These are phyloP conservation scores for Pagrus major DNA, from an alignment of 2,113 vertebrate genomes.

Conservation along the genomic window DNA sequence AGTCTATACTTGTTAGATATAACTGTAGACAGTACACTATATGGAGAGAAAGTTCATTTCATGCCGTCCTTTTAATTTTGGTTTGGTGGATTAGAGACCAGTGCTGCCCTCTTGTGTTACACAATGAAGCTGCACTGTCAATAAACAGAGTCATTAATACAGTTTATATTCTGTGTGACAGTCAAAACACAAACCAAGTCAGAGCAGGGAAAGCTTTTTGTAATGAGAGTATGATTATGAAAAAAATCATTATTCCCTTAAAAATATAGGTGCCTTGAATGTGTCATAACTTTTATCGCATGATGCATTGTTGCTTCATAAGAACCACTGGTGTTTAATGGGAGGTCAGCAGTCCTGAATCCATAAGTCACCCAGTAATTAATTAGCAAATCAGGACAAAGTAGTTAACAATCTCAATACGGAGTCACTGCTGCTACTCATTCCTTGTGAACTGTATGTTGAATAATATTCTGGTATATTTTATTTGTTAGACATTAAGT, in stretches of 20 bases:
- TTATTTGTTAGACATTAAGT: neutral
- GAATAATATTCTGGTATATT: neutral
- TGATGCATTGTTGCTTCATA: neutral
- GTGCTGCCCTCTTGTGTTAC: conserved; percentile 81
- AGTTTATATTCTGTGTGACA: neutral
- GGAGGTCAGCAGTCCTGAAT: neutral
- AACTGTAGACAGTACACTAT: conserved; percentile 21
- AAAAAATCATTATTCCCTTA: no score
- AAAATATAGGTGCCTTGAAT: neutral
- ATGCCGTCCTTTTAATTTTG: conserved; percentile 26
- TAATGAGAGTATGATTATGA: neutral
- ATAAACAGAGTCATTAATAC: neutral
- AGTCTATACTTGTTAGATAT: neutral
- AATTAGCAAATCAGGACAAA: conserved; percentile 11
- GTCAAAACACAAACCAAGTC: conserved; percentile 1
- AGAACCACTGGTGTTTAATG: conserved; percentile 9
- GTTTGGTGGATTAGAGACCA: conserved; percentile 57
- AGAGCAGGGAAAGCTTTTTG: neutral
- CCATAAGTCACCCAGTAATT: conserved; percentile 13
- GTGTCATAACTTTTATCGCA: neutral
- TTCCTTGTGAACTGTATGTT: neutral
- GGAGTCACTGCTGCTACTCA: neutral
- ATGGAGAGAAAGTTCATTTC: conserved; percentile 30
- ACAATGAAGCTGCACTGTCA: conserved; percentile 34
- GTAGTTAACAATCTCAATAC: conserved; percentile 18